Conservation (phyloP, 2,113 vertebrate species). For the Hemichromis elongatus region DNA sequence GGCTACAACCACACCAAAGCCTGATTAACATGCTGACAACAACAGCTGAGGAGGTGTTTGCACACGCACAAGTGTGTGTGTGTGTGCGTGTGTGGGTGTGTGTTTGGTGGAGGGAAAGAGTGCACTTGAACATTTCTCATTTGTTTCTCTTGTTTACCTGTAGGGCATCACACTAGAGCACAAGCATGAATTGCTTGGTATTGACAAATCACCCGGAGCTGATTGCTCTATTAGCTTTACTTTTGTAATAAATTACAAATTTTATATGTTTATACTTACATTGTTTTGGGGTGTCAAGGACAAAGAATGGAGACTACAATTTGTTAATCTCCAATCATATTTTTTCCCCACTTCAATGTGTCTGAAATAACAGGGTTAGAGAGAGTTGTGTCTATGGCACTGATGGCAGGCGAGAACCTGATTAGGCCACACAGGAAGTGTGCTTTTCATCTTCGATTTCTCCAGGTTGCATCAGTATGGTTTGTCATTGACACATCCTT, state of each 20-base stretch:
- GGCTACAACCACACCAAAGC: conserved; percentile 54
- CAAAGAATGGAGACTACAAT: background rate
- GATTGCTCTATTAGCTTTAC: conserved; percentile 43
- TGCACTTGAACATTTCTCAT: conserved; percentile 40
- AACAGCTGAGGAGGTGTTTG: conserved; percentile 41
- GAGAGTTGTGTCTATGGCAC: conserved; percentile 1
- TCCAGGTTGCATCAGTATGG: conserved; percentile 64
- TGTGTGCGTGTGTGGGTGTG: background rate
- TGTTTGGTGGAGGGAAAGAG: conserved; percentile 25
- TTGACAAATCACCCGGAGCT: conserved; percentile 53
- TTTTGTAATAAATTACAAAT: conserved; percentile 30
- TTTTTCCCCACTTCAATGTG: background rate
- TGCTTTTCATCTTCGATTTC: conserved; percentile 64
- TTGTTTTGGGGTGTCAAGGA: conserved; percentile 12
- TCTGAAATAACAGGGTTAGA: background rate
- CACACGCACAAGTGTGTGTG: background rate
- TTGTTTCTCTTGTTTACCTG: conserved; percentile 60
- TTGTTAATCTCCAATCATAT: background rate
- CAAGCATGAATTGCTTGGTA: conserved; percentile 26
- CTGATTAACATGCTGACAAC: conserved; percentile 64
- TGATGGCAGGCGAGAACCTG: conserved; percentile 42
- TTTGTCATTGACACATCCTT: conserved; percentile 59
- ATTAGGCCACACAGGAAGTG: conserved; percentile 60
- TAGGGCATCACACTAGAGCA: conserved; percentile 39
- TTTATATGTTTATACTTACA: background rate